These are phyloP conservation scores for Drosophila austrosaltans DNA, from an alignment of 2,888 invertebrate genomes.

Conservation along the genomic window DNA sequence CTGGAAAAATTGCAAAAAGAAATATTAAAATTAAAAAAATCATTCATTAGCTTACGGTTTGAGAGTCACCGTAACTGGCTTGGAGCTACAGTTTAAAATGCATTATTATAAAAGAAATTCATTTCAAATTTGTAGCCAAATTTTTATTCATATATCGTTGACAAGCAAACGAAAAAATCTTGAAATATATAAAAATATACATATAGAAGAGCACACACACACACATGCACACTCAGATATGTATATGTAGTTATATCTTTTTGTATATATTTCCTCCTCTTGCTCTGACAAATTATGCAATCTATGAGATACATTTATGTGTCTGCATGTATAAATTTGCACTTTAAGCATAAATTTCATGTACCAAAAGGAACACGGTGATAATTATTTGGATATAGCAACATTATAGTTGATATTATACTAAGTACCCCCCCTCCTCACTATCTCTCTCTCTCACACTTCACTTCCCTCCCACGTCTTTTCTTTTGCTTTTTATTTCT, in stretches of 20 bases:
- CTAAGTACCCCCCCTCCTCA: background rate
- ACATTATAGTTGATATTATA: constrained; percentile 23
- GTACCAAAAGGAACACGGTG: constrained; percentile 35
- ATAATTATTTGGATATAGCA: constrained; percentile 57
- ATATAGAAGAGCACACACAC: constrained; percentile 18
- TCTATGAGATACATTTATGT: constrained; percentile 55
- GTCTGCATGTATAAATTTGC: constrained; percentile 24
- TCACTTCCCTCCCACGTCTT: background rate
- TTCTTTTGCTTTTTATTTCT: constrained; percentile 15
- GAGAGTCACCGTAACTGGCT: background rate
- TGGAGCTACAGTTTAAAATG: background rate
- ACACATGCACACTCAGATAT: constrained; percentile 16
- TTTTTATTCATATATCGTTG: constrained; percentile 35
- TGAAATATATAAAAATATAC: constrained; percentile 55
- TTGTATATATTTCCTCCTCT: constrained; percentile 47
- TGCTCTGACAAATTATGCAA: constrained; percentile 68
- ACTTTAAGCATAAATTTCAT: constrained; percentile 21
- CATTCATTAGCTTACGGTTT: background rate
- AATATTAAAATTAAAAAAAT: constrained; percentile 2
- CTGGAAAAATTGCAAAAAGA: constrained; percentile 85
- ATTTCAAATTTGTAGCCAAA: background rate
- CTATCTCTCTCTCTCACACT: background rate
- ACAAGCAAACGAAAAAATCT: constrained; percentile 45
- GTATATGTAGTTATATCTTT: constrained; percentile 34
- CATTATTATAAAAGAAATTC: background rate